phyloP scores from a whole-genome alignment of 2,113 vertebrate species.

The Oreochromis tanganicae region DNA sequence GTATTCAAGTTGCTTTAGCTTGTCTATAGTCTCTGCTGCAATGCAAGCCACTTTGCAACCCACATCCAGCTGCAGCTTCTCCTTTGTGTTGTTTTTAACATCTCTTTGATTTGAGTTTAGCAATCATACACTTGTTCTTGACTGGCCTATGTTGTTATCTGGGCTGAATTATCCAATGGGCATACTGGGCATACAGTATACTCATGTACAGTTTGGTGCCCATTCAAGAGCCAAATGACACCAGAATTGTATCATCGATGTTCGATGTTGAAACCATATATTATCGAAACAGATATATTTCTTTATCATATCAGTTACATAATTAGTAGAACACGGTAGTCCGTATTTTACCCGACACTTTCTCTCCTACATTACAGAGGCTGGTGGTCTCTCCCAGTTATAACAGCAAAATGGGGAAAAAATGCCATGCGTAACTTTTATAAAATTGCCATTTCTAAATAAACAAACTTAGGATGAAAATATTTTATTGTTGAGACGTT shows the following conservation, averaged over 20 bases:
- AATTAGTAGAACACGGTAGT: fast-evolving
- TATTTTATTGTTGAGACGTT: neutral
- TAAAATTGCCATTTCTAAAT: fast-evolving
- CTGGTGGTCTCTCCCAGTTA: neutral
- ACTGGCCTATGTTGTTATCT: neutral
- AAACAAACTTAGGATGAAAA: neutral
- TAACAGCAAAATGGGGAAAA: fast-evolving
- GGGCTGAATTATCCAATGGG: neutral
- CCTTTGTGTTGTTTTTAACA: neutral
- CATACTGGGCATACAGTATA: neutral
- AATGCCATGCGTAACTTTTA: fast-evolving
- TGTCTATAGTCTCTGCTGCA: neutral
- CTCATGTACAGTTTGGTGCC: neutral
- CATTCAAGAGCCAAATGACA: neutral
- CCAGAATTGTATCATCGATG: neutral
- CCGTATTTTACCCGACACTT: neutral
- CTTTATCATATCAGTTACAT: neutral
- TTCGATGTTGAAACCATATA: neutral
- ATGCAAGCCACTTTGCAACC: neutral
- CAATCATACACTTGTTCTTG: neutral
- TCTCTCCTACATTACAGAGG: neutral
- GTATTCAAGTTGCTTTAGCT: neutral
- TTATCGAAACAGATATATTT: neutral
- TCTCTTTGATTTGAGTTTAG: neutral
- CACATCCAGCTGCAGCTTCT: neutral